Evolutionary conservation across 2,797 vertebrate species (phyloP), one percentile per base, ranked within the genome.

Genomic region (Dendrocincla fuliginosa): DNA sequence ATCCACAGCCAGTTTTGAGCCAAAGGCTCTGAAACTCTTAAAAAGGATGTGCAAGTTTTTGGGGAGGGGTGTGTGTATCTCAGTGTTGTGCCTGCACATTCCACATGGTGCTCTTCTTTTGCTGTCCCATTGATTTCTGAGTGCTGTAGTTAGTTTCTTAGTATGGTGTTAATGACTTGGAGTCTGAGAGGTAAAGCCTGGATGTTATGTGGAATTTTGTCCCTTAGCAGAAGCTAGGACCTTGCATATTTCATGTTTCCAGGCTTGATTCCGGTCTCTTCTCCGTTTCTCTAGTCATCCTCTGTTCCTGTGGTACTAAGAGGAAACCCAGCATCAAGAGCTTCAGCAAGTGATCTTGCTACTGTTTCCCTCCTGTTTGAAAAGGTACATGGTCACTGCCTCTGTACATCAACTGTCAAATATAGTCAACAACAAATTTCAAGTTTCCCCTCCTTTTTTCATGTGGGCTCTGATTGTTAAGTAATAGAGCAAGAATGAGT

Each of bases 341-440:
- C 35, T n/a, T 19, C 1, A 14, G 25, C 14, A 32, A 2, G 0
- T 44, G 27, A 60, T n/a, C 49, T 57, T 44, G 13, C 17, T 64
- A 7, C 8, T 5, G 0, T 63, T 55, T 52, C 0, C 4, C 10
- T 11, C 4, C 8, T 28, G 6, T 46, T 75, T 32, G 60, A 70
- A 53, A 65, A 59, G 23, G 20, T 13, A 7, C 24, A 7, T 15
- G 14, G 28, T 78, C 53, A 27, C 61, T 71, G 39, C 3, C 2
- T 50, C 55, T 84, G 53, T 42, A 61, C 61, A 55, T 83, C 59
- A 67, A 25, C 28, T 86, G 17, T 50, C 20, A 63, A 42, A 81
- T 85, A 33, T 1, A 78, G 50, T 81, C 23, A 78, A 32, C 14
- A 69, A 1, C 19, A 78, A 83, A 41, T 53, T 83, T 91, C 63